Percentiles rank a stretch among this genome's conserved stretches.
Conservation (phyloP, 2,113 vertebrate genomes). For the Xiphophorus couchianus region DNA sequence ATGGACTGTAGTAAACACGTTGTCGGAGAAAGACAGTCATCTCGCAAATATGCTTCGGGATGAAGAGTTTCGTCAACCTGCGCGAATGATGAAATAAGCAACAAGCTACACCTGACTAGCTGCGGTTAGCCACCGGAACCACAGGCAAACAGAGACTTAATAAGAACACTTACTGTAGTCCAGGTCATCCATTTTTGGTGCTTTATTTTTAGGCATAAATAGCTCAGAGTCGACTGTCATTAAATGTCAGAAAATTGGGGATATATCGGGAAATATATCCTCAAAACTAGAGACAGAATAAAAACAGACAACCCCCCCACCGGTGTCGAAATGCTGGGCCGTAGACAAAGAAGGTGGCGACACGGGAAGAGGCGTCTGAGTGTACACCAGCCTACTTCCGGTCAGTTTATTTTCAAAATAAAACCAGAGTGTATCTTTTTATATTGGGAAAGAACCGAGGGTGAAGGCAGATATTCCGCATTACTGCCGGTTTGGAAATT, state of each 20-base stretch:
- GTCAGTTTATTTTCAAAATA: constrained; percentile 60
- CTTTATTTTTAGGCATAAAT: constrained; percentile 88
- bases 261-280: constrained; percentile 83
- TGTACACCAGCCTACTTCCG: constrained; percentile 40
- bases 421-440: too few species aligned
- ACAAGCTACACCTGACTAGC: constrained; percentile 41
- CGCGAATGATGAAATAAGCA: constrained; percentile 21
- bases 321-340: constrained; percentile 63
- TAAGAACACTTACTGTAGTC: constrained; percentile 82
- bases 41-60: background rate
- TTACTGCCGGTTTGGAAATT: too few species aligned
- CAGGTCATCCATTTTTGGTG: constrained; percentile 86
- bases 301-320: constrained; percentile 54
- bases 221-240: constrained; percentile 85
- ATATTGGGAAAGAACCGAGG: too few species aligned
- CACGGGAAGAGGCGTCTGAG: constrained; percentile 68
- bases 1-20: background rate
- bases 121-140: constrained; percentile 44
- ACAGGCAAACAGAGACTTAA: constrained; percentile 20
- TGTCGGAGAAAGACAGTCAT: rapidly evolving
- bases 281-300: constrained; percentile 52
- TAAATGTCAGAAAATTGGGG: constrained; percentile 76
- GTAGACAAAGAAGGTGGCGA: constrained; percentile 82
- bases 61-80: constrained; percentile 3
- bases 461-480: too few species aligned